A percentile compares a stretch with the other conserved stretches of the same genome.
These are phyloP conservation scores for Arremon brunneinucha DNA, from an alignment of 2,797 vertebrate species.

Conservation along the genomic window DNA sequence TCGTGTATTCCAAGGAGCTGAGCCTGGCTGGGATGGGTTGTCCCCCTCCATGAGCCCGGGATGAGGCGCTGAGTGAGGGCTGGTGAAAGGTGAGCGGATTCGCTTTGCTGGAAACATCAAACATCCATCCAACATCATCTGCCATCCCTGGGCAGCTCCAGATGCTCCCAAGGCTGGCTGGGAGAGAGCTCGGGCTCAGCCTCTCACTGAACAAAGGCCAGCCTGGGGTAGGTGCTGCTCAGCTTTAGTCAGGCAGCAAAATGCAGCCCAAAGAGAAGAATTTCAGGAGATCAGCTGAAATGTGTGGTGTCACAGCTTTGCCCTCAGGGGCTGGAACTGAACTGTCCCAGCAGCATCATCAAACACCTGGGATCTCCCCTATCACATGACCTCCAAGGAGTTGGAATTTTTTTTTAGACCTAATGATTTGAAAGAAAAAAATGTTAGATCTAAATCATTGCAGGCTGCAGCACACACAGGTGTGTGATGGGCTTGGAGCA, in stretches of 20 bases:
- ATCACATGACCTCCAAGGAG: rapidly evolving
- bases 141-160: background rate
- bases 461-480: background rate
- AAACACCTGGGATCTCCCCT: rapidly evolving
- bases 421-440: no score
- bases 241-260: background rate
- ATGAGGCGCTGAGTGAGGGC: background rate
- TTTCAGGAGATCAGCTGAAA: background rate
- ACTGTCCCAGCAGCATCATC: rapidly evolving
- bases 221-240: background rate
- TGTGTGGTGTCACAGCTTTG: background rate
- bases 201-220: background rate
- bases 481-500: background rate
- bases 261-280: background rate
- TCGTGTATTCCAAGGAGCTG: rapidly evolving
- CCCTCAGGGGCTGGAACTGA: background rate
- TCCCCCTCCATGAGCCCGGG: rapidly evolving
- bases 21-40: background rate
- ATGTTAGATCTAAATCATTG: rapidly evolving
- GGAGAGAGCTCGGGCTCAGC: background rate
- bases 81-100: background rate
- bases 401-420: rapidly evolving
- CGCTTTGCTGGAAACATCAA: background rate
- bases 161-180: rapidly evolving
- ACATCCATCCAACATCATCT: background rate